Evolutionary conservation across 2,797 vertebrate species (phyloP), one percentile per base, ranked within the genome.

Genomic region (Sciurus vulgaris): DNA sequence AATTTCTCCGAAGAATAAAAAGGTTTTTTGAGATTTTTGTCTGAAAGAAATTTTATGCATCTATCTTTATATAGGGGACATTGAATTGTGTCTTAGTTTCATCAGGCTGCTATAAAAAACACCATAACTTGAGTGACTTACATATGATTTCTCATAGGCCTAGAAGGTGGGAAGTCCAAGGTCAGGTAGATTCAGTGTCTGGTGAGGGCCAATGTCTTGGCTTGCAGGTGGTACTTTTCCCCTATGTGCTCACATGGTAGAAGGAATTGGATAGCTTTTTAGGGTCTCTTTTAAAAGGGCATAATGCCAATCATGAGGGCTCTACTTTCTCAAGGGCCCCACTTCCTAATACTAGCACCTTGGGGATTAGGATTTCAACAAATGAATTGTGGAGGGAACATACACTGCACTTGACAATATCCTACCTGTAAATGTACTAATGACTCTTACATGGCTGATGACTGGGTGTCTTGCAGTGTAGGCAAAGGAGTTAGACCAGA

Each of bases 41-140:
- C 81, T 49, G 86, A 95, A 86, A 59, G 33, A 69, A 76, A n/a
- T 82, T 93, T 81, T 73, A 63, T 35, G 67, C 33, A 59, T 49
- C n/a, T 10, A 73, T 47, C 26, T 72, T 79, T 85, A 73, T 20
- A 44, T 6, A 88, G 56, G 41, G 20, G 47, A 38, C 15, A 65
- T 54, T 63, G 41, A 67, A 87, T 78, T 33, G 22, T 38, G 15
- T 79, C 47, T 76, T 49, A 12, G 26, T 49, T 15, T 76, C 26
- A 76, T 2, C 28, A 18, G 28, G 44, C 26, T 76, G 14, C 73
- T 30, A 49, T 30, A 72, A 76, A 28, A 47, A 76, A 76, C 14
- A 22, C 20, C 69, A 72, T 38, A 72, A 38, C 9, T 20, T 24
- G 35, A 67, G 69, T 41, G 10, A 35, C 20, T 72, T 35, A 38